Evolutionary conservation across 1,140 invertebrate species (phyloP).

Genomic region (Drosophila bocki): DNA sequence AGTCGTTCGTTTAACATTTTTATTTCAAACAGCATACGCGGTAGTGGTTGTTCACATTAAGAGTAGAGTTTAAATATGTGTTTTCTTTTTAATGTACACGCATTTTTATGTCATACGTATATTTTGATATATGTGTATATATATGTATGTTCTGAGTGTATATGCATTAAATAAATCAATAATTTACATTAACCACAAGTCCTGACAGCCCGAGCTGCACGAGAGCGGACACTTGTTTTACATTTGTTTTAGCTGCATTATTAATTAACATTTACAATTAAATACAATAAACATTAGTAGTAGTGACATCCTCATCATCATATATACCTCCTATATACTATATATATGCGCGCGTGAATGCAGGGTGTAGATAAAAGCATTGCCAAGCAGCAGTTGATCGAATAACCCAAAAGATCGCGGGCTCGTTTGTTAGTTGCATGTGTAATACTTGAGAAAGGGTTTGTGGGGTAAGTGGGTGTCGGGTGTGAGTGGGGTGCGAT

Average conservation of each 20-base stretch:
- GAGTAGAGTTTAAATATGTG: slow-evolving; percentile 73
- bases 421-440: slow-evolving; percentile 56
- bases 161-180: slow-evolving; percentile 78
- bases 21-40: slow-evolving; percentile 79
- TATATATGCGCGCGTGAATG: slow-evolving; percentile 9
- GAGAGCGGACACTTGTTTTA: slow-evolving; percentile 46
- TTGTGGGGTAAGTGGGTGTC: slow-evolving; percentile 19
- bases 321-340: slow-evolving; percentile 44
- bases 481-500: slow-evolving; percentile 33
- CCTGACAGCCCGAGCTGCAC: slow-evolving; percentile 11
- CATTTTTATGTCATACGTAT: slow-evolving; percentile 58
- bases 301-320: slow-evolving; percentile 47
- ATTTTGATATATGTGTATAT: slow-evolving; percentile 53
- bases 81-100: slow-evolving; percentile 67
- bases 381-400: slow-evolving; percentile 71
- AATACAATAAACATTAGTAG: slow-evolving; percentile 59
- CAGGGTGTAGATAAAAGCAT: slow-evolving; percentile 71
- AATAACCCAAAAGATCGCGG: slow-evolving; percentile 41
- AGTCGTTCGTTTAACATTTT: slow-evolving; percentile 65
- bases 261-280: slow-evolving; percentile 51
- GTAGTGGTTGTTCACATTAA: slow-evolving; percentile 76
- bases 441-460: slow-evolving; percentile 74
- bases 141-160: slow-evolving; percentile 52
- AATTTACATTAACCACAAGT: slow-evolving; percentile 76
- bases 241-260: slow-evolving; percentile 48